Conservation (phyloP, 2,797 vertebrate genomes). For the Apogon talboti region DNA sequence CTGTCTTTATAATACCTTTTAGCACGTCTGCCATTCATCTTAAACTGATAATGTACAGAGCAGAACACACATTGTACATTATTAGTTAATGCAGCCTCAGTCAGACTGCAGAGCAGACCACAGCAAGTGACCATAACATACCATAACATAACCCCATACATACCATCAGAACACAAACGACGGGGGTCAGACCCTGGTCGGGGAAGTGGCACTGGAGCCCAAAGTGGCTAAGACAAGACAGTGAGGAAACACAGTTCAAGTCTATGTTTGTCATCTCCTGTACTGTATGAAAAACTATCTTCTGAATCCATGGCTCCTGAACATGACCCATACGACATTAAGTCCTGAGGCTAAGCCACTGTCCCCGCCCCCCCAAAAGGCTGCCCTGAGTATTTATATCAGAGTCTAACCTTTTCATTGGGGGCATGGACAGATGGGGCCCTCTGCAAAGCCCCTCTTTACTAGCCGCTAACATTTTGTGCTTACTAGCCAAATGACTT, state of each 20-base stretch:
- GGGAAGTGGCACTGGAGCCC: conserved; percentile 5
- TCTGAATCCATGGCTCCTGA: conserved; percentile 32
- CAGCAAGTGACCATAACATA: conserved; percentile 38
- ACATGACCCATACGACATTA: conserved; percentile 32
- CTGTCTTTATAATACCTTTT: conserved; percentile 32
- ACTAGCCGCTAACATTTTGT: conserved; percentile 49
- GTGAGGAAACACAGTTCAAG: conserved; percentile 14
- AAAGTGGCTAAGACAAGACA: conserved; percentile 18
- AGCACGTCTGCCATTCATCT: conserved; percentile 5
- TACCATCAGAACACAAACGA: conserved; percentile 7
- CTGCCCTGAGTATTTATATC: conserved; percentile 56
- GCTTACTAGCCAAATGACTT: conserved; percentile 59
- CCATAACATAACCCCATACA: conserved; percentile 30
- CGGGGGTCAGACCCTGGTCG: conserved; percentile 4
- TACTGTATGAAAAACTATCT: conserved; percentile 23
- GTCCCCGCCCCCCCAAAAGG: conserved; percentile 48
- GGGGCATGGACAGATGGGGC: conserved; percentile 11
- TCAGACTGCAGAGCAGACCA: conserved; percentile 50
- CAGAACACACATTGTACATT: conserved; percentile 39
- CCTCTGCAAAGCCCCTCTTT: conserved; percentile 33
- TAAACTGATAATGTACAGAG: conserved; percentile 45
- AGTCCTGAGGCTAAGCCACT: conserved; percentile 33
- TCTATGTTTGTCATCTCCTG: conserved; percentile 15
- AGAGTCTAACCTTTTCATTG: conserved; percentile 55
- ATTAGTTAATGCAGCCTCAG: conserved; percentile 34